Conservation (phyloP, 1,140 invertebrate species). For the Steinernema khuongi region DNA sequence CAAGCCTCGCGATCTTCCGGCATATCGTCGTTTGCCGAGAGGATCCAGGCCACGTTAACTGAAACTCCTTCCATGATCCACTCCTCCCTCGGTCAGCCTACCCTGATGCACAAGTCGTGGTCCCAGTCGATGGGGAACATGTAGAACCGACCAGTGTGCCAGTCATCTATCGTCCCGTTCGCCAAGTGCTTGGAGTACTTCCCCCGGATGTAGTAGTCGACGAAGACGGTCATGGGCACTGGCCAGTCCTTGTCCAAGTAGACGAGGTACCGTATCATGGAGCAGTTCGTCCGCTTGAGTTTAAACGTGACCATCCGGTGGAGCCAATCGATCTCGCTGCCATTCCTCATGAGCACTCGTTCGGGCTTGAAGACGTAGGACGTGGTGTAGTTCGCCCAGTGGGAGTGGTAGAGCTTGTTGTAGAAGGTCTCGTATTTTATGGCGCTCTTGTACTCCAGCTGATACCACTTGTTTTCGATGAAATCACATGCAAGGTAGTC, state of each 20-base stretch:
- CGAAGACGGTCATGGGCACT: not conserved
- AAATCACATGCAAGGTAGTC: conserved; percentile 17
- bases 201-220: conserved; percentile 10
- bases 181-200: conserved; percentile 1
- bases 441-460: not conserved
- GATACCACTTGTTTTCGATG: conserved; percentile 14
- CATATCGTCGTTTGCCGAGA: not conserved
- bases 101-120: conserved; percentile 4
- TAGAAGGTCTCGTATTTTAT: conserved; percentile 13
- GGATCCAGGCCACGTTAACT: not conserved
- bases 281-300: not conserved
- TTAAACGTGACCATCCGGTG: conserved; percentile 2
- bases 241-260: conserved; percentile 14
- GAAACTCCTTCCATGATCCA: not conserved
- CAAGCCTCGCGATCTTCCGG: not conserved
- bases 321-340: conserved; percentile 12
- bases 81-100: not conserved
- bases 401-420: conserved; percentile 13
- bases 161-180: not conserved
- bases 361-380: conserved; percentile 17
- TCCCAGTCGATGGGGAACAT: not conserved
- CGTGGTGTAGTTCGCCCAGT: conserved; percentile 7
- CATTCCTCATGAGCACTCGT: not conserved
- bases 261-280: not conserved
- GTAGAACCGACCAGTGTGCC: not conserved